Percentiles rank a stretch among this genome's conserved stretches.
Evolutionary conservation across 64 coral and sea anemone species (phyloP).

Genomic region (Actinia equina): DNA sequence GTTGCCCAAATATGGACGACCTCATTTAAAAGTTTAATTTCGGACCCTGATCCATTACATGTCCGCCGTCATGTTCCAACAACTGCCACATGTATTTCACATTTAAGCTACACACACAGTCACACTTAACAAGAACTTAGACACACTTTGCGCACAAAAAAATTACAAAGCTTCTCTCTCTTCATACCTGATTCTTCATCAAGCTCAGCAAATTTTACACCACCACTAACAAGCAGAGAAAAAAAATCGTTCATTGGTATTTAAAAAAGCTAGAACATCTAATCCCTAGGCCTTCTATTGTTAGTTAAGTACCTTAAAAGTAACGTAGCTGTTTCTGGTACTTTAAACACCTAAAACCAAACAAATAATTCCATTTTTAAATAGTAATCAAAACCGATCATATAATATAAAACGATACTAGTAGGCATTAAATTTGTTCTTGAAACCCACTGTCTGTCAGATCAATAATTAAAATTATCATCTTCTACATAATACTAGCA

Average conservation of each 20-base stretch:
- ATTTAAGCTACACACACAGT: not conserved
- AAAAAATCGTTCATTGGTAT: not conserved
- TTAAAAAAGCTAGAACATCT: not conserved
- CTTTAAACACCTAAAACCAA: conserved; percentile 73
- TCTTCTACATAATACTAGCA: too few relatives aligned
- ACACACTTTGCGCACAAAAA: not conserved
- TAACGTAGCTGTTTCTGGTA: conserved; percentile 87
- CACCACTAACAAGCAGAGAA: conserved; percentile 61
- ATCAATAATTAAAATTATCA: too few relatives aligned
- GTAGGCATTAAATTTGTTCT: too few relatives aligned
- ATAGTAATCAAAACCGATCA: too few relatives aligned
- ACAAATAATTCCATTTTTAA: not conserved
- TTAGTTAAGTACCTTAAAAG: conserved; percentile 58
- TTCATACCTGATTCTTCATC: conserved; percentile 40
- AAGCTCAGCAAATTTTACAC: conserved; percentile 94
- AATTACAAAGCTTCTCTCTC: not conserved
- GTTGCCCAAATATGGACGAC: too few relatives aligned
- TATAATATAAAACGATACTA: too few relatives aligned
- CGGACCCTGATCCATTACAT: too few relatives aligned
- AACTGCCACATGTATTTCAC: too few relatives aligned
- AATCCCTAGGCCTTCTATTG: not conserved
- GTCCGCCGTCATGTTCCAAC: too few relatives aligned
- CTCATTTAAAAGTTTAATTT: too few relatives aligned
- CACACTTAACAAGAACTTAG: not conserved
- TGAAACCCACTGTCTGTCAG: too few relatives aligned